A percentile compares a stretch with the other conserved stretches of the same genome.
Conservation (phyloP, 1,140 invertebrate genomes). For the Pseudomyrmex cubaensis region DNA sequence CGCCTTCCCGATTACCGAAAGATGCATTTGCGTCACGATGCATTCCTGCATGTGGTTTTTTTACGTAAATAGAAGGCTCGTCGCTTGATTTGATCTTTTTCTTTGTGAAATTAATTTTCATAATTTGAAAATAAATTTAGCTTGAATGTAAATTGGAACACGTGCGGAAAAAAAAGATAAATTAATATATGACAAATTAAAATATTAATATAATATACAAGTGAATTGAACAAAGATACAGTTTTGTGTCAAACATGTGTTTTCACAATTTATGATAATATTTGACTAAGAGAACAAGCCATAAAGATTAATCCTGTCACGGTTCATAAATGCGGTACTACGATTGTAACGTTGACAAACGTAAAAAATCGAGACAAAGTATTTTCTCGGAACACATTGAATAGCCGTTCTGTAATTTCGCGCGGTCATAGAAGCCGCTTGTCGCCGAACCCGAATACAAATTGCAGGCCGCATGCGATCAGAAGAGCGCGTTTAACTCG, state of each 20-base stretch:
- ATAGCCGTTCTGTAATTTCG: slow-evolving; percentile 53
- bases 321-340: no score
- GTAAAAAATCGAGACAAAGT: background rate
- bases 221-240: no score
- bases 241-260: no score
- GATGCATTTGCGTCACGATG: slow-evolving; percentile 40
- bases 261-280: no score
- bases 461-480: slow-evolving; percentile 38
- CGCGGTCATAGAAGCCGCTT: slow-evolving; percentile 25
- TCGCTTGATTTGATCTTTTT: background rate
- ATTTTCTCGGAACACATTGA: slow-evolving; percentile 26
- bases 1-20: slow-evolving; percentile 29
- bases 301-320: background rate
- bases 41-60: background rate
- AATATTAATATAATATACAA: no score
- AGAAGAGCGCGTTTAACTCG: slow-evolving; percentile 15
- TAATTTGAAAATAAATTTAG: no score
- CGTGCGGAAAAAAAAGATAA: no score
- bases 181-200: no score
- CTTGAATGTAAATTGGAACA: no score
- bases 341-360: slow-evolving; percentile 16
- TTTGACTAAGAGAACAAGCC: background rate
- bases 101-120: no score
- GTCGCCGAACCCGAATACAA: slow-evolving; percentile 20
- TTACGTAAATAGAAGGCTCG: background rate